phyloP scores from a whole-genome alignment of 2,797 vertebrate species.

The Aplochiton taeniatus region DNA sequence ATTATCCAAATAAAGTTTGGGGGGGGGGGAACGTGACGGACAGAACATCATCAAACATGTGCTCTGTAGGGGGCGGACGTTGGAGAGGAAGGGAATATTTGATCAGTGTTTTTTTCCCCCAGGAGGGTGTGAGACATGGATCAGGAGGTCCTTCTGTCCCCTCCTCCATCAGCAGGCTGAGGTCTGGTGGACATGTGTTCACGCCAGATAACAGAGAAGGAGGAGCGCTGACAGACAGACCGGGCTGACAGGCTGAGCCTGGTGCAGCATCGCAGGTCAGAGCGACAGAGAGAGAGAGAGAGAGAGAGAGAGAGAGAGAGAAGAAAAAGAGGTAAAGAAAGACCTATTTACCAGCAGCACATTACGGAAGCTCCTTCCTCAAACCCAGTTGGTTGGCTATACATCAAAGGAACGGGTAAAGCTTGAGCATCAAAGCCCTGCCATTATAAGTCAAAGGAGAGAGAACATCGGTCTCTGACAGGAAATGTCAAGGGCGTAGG shows the following conservation, averaged over 20 bases:
- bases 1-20: too few relatives aligned
- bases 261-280: constrained; percentile 36
- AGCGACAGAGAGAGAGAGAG: not conserved
- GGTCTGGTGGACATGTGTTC: constrained; percentile 51
- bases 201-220: constrained; percentile 42
- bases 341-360: too few relatives aligned
- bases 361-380: too few relatives aligned
- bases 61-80: too few relatives aligned
- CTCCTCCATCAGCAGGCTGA: constrained; percentile 41
- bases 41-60: too few relatives aligned
- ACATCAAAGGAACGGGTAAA: constrained; percentile 1
- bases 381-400: constrained; percentile 33
- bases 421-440: constrained; percentile 36
- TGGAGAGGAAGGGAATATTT: constrained; percentile 1
- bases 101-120: constrained; percentile 3
- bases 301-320: not conserved
- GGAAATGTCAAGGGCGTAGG: constrained; percentile 72
- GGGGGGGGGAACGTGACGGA: too few relatives aligned
- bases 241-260: constrained; percentile 31
- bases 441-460: constrained; percentile 55
- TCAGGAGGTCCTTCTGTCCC: constrained; percentile 18
- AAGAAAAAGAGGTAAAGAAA: not conserved
- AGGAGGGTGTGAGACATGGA: constrained; percentile 2
- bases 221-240: constrained; percentile 16
- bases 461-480: constrained; percentile 47